These are phyloP conservation scores for Pollimyrus isidori DNA, from an alignment of 2,113 vertebrate species.

Conservation along the genomic window DNA sequence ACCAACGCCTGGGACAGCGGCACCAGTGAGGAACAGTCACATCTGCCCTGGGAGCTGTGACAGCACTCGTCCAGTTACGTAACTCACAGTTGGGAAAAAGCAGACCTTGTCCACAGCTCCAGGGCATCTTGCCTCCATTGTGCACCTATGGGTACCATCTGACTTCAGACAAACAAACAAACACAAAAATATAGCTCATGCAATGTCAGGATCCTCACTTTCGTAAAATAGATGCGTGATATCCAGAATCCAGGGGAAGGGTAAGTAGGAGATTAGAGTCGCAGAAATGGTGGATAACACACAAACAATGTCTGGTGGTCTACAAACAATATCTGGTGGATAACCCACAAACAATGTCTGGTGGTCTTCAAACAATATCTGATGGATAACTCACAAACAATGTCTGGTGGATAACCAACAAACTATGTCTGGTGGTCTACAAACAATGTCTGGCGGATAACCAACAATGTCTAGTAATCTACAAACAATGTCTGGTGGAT, in stretches of 20 bases:
- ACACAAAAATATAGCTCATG: not conserved
- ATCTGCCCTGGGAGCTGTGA: not conserved
- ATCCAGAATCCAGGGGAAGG: not conserved
- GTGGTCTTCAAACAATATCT: too few species aligned
- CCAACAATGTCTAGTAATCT: not conserved
- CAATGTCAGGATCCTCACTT: not conserved
- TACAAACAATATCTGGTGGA: too few species aligned
- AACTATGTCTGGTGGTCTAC: too few species aligned
- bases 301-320: not conserved
- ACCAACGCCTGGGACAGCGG: not conserved
- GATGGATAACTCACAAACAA: too few species aligned
- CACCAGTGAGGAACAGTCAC: not conserved
- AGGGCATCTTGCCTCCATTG: not conserved
- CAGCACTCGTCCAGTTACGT: not conserved
- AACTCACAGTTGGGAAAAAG: not conserved
- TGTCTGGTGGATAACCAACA: too few species aligned
- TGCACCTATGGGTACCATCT: not conserved
- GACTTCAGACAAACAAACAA: not conserved
- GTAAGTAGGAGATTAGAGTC: not conserved
- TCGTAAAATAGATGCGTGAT: not conserved
- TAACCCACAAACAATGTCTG: too few species aligned
- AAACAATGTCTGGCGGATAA: not conserved
- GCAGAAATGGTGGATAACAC: not conserved
- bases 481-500: not conserved
- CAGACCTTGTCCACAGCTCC: not conserved